phyloP scores from a whole-genome alignment of 2,888 invertebrate species.

The Dendrolimus houi region DNA sequence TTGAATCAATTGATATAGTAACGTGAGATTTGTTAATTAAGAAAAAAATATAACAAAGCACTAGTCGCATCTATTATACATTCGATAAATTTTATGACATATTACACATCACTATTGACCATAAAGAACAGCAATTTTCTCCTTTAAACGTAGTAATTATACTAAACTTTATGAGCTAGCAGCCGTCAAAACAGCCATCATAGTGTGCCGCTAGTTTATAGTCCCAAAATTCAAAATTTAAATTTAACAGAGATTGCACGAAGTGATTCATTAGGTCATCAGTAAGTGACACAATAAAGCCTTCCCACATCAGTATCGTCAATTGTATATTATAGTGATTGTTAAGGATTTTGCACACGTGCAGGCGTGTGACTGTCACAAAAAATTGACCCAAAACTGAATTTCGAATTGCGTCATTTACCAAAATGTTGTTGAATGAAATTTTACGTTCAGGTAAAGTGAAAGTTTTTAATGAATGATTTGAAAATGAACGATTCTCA shows the following conservation, averaged over 20 bases:
- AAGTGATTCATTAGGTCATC: constrained; percentile 57
- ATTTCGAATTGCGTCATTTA: constrained; percentile 40
- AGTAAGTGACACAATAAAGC: constrained; percentile 35
- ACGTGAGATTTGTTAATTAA: too few species aligned
- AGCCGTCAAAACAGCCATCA: too few species aligned
- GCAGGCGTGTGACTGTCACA: constrained; percentile 49
- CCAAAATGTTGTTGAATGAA: constrained; percentile 26
- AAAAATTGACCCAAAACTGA: constrained; percentile 24
- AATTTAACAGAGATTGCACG: constrained; percentile 9
- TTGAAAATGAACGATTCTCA: constrained; percentile 24
- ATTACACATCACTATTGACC: too few species aligned
- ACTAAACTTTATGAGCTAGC: too few species aligned
- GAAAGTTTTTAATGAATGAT: constrained; percentile 25
- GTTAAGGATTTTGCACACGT: constrained; percentile 46
- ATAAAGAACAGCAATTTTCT: too few species aligned
- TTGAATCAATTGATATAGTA: too few species aligned
- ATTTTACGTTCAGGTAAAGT: constrained; percentile 22
- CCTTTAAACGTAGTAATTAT: too few species aligned
- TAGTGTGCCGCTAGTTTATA: too few species aligned
- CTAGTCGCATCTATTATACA: too few species aligned
- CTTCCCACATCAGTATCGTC: constrained; percentile 15
- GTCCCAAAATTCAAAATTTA: not conserved
- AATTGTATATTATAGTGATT: constrained; percentile 18
- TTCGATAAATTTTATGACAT: too few species aligned
- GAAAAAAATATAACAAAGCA: too few species aligned